Percentiles rank a stretch among this genome's conserved stretches.
Evolutionary conservation across 2,113 vertebrate species (phyloP).

Genomic region (Pagrus major): DNA sequence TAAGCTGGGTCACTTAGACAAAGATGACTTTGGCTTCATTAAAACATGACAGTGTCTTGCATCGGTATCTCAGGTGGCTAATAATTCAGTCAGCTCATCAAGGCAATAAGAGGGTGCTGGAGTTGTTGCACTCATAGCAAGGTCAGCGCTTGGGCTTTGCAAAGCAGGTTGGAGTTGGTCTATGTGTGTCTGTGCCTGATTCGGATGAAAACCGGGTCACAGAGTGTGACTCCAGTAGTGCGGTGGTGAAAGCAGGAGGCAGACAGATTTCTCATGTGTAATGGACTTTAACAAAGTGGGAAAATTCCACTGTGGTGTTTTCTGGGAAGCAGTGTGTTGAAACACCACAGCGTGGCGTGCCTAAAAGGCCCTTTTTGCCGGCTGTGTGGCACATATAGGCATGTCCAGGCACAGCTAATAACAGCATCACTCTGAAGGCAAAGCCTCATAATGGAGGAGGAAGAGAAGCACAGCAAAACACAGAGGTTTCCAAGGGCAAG

Average conservation of each 20-base stretch:
- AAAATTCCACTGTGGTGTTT: slow-evolving; percentile 69
- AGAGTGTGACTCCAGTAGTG: slow-evolving; percentile 35
- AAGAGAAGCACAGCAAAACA: slow-evolving; percentile 36
- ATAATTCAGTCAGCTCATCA: slow-evolving; percentile 69
- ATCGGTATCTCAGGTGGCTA: slow-evolving; percentile 36
- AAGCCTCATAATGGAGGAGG: slow-evolving; percentile 38
- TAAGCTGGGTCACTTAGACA: slow-evolving; percentile 47
- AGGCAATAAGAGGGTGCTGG: slow-evolving; percentile 37
- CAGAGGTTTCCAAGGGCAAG: slow-evolving; percentile 22
- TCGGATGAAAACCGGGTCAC: slow-evolving; percentile 51
- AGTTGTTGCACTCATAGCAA: slow-evolving; percentile 56
- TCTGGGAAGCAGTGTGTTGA: slow-evolving; percentile 41
- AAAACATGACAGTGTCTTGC: slow-evolving; percentile 51
- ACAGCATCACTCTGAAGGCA: slow-evolving; percentile 49
- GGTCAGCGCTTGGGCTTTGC: slow-evolving; percentile 55
- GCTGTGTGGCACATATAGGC: slow-evolving; percentile 39
- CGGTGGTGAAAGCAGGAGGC: slow-evolving; percentile 33
- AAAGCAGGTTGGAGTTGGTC: slow-evolving; percentile 11
- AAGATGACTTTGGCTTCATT: slow-evolving; percentile 60
- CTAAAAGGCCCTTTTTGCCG: slow-evolving; percentile 46
- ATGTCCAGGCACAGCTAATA: slow-evolving; percentile 70
- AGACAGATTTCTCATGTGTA: slow-evolving; percentile 55
- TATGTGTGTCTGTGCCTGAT: slow-evolving; percentile 21
- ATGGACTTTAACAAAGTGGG: slow-evolving; percentile 57
- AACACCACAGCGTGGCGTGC: slow-evolving; percentile 29